phyloP scores from a whole-genome alignment of 1,140 invertebrate genomes.

The Aphidius gifuensis region DNA sequence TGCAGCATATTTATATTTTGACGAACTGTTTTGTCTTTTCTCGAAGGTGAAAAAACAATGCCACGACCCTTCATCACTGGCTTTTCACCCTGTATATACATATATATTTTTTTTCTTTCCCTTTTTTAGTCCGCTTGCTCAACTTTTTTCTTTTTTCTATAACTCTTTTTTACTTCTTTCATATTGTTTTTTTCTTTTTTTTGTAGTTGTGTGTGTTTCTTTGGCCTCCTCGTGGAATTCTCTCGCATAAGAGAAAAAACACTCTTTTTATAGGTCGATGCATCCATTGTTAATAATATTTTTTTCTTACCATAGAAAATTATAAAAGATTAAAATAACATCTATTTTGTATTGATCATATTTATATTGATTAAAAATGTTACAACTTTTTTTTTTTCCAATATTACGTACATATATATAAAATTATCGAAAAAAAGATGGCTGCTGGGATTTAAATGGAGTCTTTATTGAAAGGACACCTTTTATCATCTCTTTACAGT shows the following conservation, averaged over 20 bases:
- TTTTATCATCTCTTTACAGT: slow-evolving; percentile 1
- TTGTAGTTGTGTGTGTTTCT: not conserved
- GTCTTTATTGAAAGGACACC: slow-evolving; percentile 39
- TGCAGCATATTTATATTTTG: no score
- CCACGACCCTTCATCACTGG: slow-evolving; percentile 2
- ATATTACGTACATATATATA: no score
- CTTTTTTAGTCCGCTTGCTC: not conserved
- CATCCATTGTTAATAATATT: no score
- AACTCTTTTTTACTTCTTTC: not conserved
- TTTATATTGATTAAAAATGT: no score
- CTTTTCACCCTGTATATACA: slow-evolving; percentile 7
- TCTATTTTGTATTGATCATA: no score
- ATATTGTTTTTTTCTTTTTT: not conserved
- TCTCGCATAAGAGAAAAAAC: not conserved
- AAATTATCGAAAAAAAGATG: not conserved
- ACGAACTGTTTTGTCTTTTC: no score
- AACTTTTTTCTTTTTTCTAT: not conserved
- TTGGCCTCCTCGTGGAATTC: slow-evolving; percentile 14
- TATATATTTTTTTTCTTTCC: slow-evolving; percentile 1
- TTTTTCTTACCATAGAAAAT: no score
- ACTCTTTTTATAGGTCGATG: not conserved
- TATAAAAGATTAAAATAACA: no score
- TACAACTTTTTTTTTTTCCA: no score
- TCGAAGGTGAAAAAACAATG: slow-evolving; percentile 13
- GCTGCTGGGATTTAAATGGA: slow-evolving; percentile 4